A percentile compares a stretch with the other conserved stretches of the same genome.
These are phyloP conservation scores for Phrynocephalus vlangalii DNA, from an alignment of 2,797 vertebrate species.

Conservation along the genomic window DNA sequence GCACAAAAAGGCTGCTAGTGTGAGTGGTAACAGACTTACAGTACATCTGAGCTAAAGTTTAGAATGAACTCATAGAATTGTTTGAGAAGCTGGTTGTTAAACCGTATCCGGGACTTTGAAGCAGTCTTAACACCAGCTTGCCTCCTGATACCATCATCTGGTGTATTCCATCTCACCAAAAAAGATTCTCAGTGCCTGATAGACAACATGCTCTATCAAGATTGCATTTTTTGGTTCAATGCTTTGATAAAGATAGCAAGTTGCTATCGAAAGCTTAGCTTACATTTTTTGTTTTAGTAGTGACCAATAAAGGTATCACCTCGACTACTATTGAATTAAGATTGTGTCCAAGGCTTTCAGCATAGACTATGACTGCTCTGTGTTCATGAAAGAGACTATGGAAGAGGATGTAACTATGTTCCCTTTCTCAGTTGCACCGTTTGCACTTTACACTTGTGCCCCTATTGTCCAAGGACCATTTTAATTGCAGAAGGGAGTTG, in stretches of 20 bases:
- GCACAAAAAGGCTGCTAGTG: neutral
- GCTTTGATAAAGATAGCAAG: no score
- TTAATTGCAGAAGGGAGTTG: neutral
- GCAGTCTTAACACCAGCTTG: no score
- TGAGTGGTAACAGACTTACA: neutral
- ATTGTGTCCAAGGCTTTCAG: neutral
- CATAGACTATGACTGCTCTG: neutral
- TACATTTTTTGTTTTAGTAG: no score
- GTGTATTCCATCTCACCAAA: no score
- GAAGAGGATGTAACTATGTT: neutral
- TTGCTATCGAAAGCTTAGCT: no score
- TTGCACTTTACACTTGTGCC: neutral
- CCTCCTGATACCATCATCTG: no score
- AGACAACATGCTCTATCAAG: no score
- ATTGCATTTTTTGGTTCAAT: no score
- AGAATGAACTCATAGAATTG: neutral
- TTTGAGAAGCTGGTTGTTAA: no score
- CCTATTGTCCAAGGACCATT: neutral
- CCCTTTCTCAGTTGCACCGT: neutral
- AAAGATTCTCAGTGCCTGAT: no score
- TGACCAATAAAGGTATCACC: no score
- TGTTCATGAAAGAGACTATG: neutral
- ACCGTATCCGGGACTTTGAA: no score
- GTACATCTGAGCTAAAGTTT: neutral
- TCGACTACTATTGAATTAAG: neutral